Conservation (phyloP, 2,113 vertebrate genomes). For the Uropsilus gracilis region DNA sequence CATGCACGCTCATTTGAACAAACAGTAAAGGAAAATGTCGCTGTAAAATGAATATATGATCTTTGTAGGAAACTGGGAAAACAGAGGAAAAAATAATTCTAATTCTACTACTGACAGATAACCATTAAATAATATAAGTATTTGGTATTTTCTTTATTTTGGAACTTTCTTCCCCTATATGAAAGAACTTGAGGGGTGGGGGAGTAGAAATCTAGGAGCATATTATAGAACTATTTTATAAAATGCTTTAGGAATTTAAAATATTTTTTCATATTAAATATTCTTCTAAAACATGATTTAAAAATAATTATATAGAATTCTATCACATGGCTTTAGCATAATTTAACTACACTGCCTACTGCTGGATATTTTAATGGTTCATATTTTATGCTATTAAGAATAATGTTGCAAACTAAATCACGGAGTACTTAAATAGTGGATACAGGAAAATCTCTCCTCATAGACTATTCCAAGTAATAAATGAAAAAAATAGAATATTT, state of each 20-base stretch:
- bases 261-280: conserved; percentile 39
- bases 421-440: conserved; percentile 22
- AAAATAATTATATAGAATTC: conserved; percentile 48
- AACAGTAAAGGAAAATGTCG: conserved; percentile 17
- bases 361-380: conserved; percentile 28
- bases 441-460: background rate
- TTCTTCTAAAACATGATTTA: conserved; percentile 53
- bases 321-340: background rate
- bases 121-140: conserved; percentile 31
- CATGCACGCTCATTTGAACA: conserved; percentile 61
- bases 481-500: conserved; percentile 35
- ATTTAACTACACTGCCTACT: conserved; percentile 37
- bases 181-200: background rate
- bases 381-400: conserved; percentile 22
- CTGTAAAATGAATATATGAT: conserved; percentile 28
- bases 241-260: conserved; percentile 53
- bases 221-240: conserved; percentile 30
- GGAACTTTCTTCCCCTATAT: background rate
- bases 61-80: conserved; percentile 43
- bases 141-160: conserved; percentile 37
- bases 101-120: conserved; percentile 20
- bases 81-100: conserved; percentile 1
- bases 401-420: conserved; percentile 35
- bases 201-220: background rate
- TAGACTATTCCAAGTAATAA: background rate